Conservation (phyloP, 1,140 invertebrate genomes). For the Drosophila hydei region DNA sequence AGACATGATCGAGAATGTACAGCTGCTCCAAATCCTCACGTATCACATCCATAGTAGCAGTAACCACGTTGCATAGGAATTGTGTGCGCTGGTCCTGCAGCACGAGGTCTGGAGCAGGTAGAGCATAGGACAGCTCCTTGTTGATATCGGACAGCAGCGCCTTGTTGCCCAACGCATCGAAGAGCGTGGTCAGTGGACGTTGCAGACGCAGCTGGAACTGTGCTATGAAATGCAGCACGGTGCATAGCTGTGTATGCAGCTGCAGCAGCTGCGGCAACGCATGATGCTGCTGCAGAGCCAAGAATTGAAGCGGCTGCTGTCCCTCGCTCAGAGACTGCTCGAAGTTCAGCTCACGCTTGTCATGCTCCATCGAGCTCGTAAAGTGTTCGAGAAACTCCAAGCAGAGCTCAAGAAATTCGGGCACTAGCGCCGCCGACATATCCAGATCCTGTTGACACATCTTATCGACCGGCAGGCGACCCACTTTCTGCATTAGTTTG, state of each 20-base stretch:
- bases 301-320: slow-evolving; percentile 88
- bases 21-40: slow-evolving; percentile 85
- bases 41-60: slow-evolving; percentile 86
- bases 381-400: slow-evolving; percentile 91
- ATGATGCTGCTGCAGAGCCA: slow-evolving; percentile 90
- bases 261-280: slow-evolving; percentile 91
- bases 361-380: slow-evolving; percentile 81
- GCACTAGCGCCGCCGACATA: slow-evolving; percentile 88
- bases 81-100: slow-evolving; percentile 85
- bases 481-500: slow-evolving; percentile 94
- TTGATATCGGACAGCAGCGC: slow-evolving; percentile 85
- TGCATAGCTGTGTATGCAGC: slow-evolving; percentile 91
- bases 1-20: slow-evolving; percentile 86
- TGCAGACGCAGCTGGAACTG: slow-evolving; percentile 90
- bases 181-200: slow-evolving; percentile 90
- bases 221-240: slow-evolving; percentile 91
- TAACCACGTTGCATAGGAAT: slow-evolving; percentile 88
- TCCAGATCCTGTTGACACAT: slow-evolving; percentile 90
- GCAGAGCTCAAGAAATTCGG: slow-evolving; percentile 88
- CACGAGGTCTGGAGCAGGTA: slow-evolving; percentile 84
- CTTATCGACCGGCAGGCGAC: slow-evolving; percentile 93
- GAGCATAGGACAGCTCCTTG: slow-evolving; percentile 80
- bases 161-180: slow-evolving; percentile 87
- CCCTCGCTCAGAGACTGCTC: slow-evolving; percentile 89
- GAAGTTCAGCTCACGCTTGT: slow-evolving; percentile 85